phyloP scores from a whole-genome alignment of 2,888 invertebrate species.

The Rhogogaster chlorosoma region DNA sequence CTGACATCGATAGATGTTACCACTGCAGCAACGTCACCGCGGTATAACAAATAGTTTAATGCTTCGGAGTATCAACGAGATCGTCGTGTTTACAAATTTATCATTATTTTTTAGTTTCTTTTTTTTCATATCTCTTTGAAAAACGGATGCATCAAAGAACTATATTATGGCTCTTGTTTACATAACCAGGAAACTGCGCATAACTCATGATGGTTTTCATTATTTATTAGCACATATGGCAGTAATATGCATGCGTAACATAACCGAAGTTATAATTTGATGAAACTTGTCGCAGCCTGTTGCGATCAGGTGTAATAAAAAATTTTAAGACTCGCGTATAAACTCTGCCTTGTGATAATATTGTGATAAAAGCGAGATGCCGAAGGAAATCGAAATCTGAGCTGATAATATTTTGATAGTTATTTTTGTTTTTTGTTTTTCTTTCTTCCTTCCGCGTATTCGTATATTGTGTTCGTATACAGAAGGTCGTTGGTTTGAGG shows the following conservation, averaged over 20 bases:
- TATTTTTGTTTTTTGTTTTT: no score
- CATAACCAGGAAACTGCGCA: neutral
- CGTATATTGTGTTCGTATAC: neutral
- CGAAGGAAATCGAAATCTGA: neutral
- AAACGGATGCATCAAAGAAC: neutral
- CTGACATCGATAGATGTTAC: constrained; percentile 10
- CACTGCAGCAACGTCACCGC: neutral
- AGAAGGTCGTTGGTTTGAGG: neutral
- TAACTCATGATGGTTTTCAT: neutral
- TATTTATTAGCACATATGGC: neutral
- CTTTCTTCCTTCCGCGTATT: neutral
- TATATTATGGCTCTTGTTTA: neutral
- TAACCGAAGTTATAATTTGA: neutral
- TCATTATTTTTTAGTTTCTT: neutral
- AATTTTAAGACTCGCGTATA: neutral
- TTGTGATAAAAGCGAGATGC: neutral
- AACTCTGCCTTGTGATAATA: neutral
- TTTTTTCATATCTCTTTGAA: neutral
- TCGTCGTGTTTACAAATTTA: neutral
- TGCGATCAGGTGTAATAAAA: neutral
- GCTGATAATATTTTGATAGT: neutral
- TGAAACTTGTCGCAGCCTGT: neutral
- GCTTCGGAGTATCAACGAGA: neutral
- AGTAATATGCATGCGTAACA: neutral
- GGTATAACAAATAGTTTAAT: neutral